Evolutionary conservation across 1,140 invertebrate species (phyloP).

Genomic region (Drosophila virilis): DNA sequence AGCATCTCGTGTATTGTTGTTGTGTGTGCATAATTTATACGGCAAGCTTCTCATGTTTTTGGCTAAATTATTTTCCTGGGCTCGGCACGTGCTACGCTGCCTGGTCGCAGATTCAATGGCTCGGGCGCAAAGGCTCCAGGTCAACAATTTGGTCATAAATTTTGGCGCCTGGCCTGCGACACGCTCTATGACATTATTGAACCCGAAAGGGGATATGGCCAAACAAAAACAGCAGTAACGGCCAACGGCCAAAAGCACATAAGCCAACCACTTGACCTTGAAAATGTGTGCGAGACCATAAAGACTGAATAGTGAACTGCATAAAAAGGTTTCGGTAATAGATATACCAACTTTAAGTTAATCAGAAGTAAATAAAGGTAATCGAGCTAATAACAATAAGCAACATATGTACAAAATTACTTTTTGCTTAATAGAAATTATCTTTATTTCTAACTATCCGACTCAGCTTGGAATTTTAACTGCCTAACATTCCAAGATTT

Average conservation of each 20-base stretch:
- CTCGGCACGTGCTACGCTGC: constrained; percentile 58
- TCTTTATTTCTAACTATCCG: too few relatives aligned
- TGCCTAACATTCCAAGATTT: too few relatives aligned
- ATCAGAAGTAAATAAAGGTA: background rate
- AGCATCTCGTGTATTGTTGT: constrained; percentile 45
- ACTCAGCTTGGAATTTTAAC: too few relatives aligned
- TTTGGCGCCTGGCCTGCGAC: constrained; percentile 76
- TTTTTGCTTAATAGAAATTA: too few relatives aligned
- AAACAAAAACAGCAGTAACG: constrained; percentile 39
- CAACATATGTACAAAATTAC: too few relatives aligned
- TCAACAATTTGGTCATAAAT: constrained; percentile 79
- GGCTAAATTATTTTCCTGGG: constrained; percentile 77
- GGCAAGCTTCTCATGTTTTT: constrained; percentile 78
- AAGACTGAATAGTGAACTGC: constrained; percentile 9
- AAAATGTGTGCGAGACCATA: constrained; percentile 24
- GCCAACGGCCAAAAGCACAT: constrained; percentile 43
- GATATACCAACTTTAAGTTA: constrained; percentile 3
- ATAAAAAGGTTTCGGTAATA: constrained; percentile 6
- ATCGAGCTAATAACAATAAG: background rate
- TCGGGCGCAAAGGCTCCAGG: constrained; percentile 58
- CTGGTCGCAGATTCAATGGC: constrained; percentile 35
- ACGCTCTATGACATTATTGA: constrained; percentile 80
- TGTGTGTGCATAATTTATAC: constrained; percentile 77
- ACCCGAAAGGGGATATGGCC: constrained; percentile 73
- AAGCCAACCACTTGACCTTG: constrained; percentile 69